These are phyloP conservation scores for Holacanthella duospinosa DNA, from an alignment of 2,888 invertebrate species.

Conservation along the genomic window DNA sequence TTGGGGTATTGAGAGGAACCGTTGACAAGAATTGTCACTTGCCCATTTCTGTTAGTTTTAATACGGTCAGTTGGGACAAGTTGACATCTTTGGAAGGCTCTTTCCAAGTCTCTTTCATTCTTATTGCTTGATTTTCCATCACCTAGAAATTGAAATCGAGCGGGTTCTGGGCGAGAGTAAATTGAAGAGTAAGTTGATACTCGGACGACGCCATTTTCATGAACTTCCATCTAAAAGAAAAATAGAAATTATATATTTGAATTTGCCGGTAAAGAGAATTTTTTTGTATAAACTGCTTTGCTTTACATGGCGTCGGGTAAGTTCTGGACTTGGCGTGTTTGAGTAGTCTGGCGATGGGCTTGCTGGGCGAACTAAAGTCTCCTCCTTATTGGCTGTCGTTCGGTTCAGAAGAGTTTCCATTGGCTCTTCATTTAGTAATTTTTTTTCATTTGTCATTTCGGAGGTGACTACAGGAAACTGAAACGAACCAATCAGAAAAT, in stretches of 20 bases:
- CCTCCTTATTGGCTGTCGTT: not conserved
- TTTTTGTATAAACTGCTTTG: not conserved
- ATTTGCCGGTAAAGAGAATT: not conserved
- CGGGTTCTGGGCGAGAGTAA: too few species aligned
- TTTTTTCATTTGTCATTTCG: not conserved
- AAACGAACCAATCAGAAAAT: not conserved
- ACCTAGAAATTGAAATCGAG: not conserved
- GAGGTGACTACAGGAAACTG: not conserved
- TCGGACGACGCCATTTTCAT: not conserved
- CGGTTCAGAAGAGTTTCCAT: not conserved
- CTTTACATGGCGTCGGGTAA: not conserved
- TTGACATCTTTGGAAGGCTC: not conserved
- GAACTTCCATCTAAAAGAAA: not conserved
- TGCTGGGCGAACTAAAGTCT: conserved; percentile 40
- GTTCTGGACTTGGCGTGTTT: conserved; percentile 38
- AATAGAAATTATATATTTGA: not conserved
- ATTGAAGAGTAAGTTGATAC: too few species aligned
- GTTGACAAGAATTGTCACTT: conserved; percentile 26
- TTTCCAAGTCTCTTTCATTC: not conserved
- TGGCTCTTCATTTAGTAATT: not conserved
- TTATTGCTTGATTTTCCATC: not conserved
- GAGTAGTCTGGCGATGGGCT: conserved; percentile 51
- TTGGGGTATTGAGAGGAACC: not conserved
- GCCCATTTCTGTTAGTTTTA: conserved; percentile 20
- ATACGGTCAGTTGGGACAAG: conserved; percentile 14